Conservation (phyloP, 2,797 vertebrate species). For the Phrynocephalus vlangalii region DNA sequence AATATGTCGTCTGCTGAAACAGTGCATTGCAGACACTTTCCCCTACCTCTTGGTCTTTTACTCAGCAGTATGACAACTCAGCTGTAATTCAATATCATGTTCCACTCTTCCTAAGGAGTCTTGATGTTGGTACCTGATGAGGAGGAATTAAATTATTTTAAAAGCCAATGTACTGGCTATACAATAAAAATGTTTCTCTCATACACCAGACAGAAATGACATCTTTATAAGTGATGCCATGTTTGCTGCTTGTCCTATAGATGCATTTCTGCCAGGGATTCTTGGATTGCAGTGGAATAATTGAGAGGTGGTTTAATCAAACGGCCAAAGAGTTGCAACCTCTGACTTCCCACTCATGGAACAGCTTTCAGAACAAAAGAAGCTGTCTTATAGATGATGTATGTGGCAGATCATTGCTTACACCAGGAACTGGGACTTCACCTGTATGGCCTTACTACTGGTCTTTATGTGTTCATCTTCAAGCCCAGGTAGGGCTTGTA, state of each 20-base stretch:
- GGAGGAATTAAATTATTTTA: conserved; percentile 31
- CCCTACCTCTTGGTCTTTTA: background rate
- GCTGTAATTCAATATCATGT: conserved; percentile 13
- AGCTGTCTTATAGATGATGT: background rate
- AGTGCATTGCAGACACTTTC: conserved; percentile 1
- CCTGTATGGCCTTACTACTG: background rate
- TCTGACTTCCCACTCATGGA: background rate
- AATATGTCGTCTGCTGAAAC: background rate
- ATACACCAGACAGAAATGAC: background rate
- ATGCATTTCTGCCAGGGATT: background rate
- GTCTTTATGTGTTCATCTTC: background rate
- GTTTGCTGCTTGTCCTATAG: background rate
- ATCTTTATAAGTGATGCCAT: background rate
- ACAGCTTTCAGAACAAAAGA: background rate
- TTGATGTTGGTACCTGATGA: conserved; percentile 5
- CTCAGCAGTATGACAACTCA: background rate
- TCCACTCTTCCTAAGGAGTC: background rate
- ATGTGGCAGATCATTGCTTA: background rate
- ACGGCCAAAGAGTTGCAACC: background rate
- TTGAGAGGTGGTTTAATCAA: background rate
- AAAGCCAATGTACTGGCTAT: background rate
- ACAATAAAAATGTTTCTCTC: background rate
- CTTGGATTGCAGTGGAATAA: background rate
- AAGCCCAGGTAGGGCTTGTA: background rate
- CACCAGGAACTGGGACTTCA: background rate